phyloP scores from a whole-genome alignment of 2,888 invertebrate species.

The Emesis castigata region DNA sequence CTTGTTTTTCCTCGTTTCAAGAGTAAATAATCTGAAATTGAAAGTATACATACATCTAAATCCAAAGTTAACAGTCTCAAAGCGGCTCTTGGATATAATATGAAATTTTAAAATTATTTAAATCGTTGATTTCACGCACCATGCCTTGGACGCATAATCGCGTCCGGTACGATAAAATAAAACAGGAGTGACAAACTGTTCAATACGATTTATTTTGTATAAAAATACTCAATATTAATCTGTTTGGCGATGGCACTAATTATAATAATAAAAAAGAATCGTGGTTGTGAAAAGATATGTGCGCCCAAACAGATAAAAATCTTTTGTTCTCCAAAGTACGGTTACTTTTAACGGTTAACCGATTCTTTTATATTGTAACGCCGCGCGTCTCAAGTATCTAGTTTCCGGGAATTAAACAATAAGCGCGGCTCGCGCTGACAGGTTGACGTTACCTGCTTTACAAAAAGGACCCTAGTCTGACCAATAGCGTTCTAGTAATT shows the following conservation, averaged over 20 bases:
- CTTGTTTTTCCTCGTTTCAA: slow-evolving; percentile 25
- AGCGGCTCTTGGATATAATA: slow-evolving; percentile 22
- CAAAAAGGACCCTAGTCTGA: no score
- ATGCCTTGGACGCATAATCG: slow-evolving; percentile 14
- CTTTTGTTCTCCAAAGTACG: not conserved
- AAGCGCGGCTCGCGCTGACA: no score
- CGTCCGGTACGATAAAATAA: not conserved
- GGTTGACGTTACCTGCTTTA: no score
- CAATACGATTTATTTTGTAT: slow-evolving; percentile 7
- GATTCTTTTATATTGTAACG: not conserved
- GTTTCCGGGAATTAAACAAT: not conserved
- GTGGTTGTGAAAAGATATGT: not conserved
- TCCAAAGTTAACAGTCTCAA: slow-evolving; percentile 12
- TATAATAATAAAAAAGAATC: slow-evolving; percentile 1
- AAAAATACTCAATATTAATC: not conserved
- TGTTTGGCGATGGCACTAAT: not conserved
- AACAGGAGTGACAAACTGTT: not conserved
- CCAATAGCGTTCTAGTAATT: no score
- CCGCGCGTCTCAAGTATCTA: not conserved
- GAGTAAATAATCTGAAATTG: slow-evolving; percentile 24
- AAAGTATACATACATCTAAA: slow-evolving; percentile 15
- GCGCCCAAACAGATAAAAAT: not conserved
- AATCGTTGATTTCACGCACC: slow-evolving; percentile 23
- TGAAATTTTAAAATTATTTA: slow-evolving; percentile 24
- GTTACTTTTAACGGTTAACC: no score